These are phyloP conservation scores for Dinoponera quadriceps DNA, from an alignment of 1,140 invertebrate genomes.

Conservation along the genomic window DNA sequence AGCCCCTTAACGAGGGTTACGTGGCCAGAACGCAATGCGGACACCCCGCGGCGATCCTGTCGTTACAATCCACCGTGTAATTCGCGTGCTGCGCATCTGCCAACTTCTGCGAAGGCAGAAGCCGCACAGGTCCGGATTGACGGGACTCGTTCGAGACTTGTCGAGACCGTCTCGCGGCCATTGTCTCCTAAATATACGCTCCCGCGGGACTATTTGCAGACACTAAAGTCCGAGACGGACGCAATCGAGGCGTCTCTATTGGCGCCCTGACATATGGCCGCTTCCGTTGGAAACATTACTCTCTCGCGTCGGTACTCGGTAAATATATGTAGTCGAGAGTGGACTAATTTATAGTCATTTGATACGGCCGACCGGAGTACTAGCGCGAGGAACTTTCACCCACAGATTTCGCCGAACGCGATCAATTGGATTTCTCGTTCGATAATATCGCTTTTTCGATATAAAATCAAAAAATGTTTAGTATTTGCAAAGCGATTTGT, in stretches of 20 bases:
- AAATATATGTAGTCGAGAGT: neutral
- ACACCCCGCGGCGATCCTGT: constrained; percentile 71
- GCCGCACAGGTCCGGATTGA: constrained; percentile 17
- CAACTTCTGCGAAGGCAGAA: constrained; percentile 19
- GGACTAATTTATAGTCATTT: neutral
- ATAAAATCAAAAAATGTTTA: no score
- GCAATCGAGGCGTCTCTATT: neutral
- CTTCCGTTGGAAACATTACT: neutral
- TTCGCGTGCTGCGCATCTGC: constrained; percentile 73
- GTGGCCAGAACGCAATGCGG: constrained; percentile 61
- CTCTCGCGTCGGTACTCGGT: neutral
- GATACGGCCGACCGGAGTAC: no score
- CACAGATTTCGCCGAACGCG: no score
- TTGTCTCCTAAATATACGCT: constrained; percentile 9
- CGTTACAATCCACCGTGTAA: constrained; percentile 64
- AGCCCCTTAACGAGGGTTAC: constrained; percentile 75
- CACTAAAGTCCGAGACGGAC: constrained; percentile 2
- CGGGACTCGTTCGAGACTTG: constrained; percentile 6
- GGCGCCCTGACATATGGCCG: constrained; percentile 7
- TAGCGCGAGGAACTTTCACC: no score
- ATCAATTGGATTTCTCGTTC: no score
- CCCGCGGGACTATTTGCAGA: constrained; percentile 12
- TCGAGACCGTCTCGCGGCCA: neutral
- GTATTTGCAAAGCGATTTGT: no score
- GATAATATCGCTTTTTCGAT: no score